Conservation (phyloP, 2,888 invertebrate species). For the Hipparchia sbordonii region DNA sequence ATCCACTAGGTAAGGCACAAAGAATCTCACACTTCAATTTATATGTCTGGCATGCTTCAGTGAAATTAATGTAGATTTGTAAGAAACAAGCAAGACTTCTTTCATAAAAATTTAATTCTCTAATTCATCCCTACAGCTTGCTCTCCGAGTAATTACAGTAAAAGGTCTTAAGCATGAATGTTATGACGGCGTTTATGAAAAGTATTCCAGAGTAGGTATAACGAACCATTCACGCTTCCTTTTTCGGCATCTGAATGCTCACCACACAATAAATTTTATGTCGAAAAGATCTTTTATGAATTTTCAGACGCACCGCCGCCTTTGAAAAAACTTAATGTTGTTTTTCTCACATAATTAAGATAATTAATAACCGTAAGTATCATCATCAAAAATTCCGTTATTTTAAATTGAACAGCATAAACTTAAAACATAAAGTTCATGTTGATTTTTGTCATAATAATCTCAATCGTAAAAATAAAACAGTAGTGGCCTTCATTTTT, state of each 20-base stretch:
- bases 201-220: slow-evolving; percentile 69
- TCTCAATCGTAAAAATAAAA: background rate
- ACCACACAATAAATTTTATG: slow-evolving; percentile 72
- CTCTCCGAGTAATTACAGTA: slow-evolving; percentile 74
- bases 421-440: slow-evolving; percentile 18
- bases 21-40: slow-evolving; percentile 39
- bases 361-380: slow-evolving; percentile 38
- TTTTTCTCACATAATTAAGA: slow-evolving; percentile 41
- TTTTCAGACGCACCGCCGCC: slow-evolving; percentile 45
- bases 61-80: slow-evolving; percentile 47
- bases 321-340: slow-evolving; percentile 41
- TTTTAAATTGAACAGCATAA: slow-evolving; percentile 27
- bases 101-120: slow-evolving; percentile 76
- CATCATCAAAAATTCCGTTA: slow-evolving; percentile 29
- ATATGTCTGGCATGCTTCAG: slow-evolving; percentile 39
- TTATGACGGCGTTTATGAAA: slow-evolving; percentile 82
- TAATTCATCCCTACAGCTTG: slow-evolving; percentile 69
- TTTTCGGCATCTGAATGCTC: slow-evolving; percentile 64
- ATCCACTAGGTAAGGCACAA: slow-evolving; percentile 31
- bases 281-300: slow-evolving; percentile 56
- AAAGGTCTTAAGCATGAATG: slow-evolving; percentile 81
- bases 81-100: slow-evolving; percentile 74
- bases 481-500: too few relatives aligned
- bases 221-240: slow-evolving; percentile 62
- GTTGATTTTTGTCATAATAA: background rate